A percentile compares a stretch with the other conserved stretches of the same genome.
phyloP scores from a whole-genome alignment of 2,797 vertebrate genomes.

The Pseudocheirus occidentalis region DNA sequence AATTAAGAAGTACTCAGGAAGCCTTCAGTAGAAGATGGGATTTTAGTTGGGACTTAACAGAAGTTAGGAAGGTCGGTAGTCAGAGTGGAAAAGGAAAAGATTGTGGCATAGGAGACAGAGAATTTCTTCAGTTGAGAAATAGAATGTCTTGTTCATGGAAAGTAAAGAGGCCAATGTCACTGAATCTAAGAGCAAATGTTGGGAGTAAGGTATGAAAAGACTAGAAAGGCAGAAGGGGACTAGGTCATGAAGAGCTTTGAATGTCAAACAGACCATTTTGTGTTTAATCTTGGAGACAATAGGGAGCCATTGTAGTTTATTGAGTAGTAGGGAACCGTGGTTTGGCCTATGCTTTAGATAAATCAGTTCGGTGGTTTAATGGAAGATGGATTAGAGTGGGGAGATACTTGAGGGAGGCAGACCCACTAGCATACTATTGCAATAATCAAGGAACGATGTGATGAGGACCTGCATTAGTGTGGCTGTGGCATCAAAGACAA shows the following conservation, averaged over 20 bases:
- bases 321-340: not conserved
- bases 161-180: not conserved
- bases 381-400: not conserved
- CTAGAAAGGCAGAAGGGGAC: not conserved
- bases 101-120: not conserved
- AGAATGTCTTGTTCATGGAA: not conserved
- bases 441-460: not conserved
- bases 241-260: not conserved
- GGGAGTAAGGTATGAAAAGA: not conserved
- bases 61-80: not conserved
- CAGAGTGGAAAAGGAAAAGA: not conserved
- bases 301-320: not conserved
- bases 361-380: not conserved
- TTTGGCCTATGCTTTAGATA: not conserved
- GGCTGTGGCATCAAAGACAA: not conserved
- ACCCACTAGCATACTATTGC: not conserved
- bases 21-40: not conserved
- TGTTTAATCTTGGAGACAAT: not conserved
- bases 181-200: not conserved
- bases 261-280: not conserved
- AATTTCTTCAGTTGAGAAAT: not conserved
- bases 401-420: not conserved
- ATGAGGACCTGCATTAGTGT: not conserved
- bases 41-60: not conserved
- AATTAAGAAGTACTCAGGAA: not conserved